These are phyloP conservation scores for Caenorhabditis japonica DNA, from an alignment of 2,888 invertebrate species.

Conservation along the genomic window DNA sequence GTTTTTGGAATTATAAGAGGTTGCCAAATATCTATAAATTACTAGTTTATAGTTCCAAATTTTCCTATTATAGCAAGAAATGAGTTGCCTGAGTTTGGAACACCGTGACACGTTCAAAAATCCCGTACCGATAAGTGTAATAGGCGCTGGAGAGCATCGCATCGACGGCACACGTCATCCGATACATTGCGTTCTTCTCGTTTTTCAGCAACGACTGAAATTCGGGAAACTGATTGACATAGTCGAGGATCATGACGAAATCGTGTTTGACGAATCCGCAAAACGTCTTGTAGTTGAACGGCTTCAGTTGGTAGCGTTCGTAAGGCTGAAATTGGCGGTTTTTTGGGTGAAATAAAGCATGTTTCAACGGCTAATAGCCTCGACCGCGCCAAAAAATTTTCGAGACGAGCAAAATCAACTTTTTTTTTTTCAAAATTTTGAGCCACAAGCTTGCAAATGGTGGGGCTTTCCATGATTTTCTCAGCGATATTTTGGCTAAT, in stretches of 20 bases:
- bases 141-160: slow-evolving; percentile 63
- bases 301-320: slow-evolving; percentile 53
- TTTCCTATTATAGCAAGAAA: no score
- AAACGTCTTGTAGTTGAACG: slow-evolving; percentile 57
- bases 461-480: no score
- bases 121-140: slow-evolving; percentile 57
- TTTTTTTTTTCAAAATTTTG: no score
- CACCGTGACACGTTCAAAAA: no score
- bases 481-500: no score
- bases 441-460: no score
- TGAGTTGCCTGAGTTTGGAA: no score
- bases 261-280: slow-evolving; percentile 60
- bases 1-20: no score
- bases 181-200: slow-evolving; percentile 60
- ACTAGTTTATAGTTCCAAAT: no score
- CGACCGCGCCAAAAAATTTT: background rate
- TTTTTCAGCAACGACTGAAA: slow-evolving; percentile 51
- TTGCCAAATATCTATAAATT: no score
- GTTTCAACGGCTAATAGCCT: background rate
- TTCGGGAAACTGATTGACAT: slow-evolving; percentile 56
- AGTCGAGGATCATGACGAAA: slow-evolving; percentile 63
- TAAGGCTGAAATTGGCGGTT: slow-evolving; percentile 50
- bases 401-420: no score
- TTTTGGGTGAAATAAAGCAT: slow-evolving; percentile 2
- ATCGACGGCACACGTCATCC: slow-evolving; percentile 62